Evolutionary conservation across 2,888 invertebrate species (phyloP), one percentile per base, ranked within the genome.

Genomic region (Synanthedon formicaeformis): DNA sequence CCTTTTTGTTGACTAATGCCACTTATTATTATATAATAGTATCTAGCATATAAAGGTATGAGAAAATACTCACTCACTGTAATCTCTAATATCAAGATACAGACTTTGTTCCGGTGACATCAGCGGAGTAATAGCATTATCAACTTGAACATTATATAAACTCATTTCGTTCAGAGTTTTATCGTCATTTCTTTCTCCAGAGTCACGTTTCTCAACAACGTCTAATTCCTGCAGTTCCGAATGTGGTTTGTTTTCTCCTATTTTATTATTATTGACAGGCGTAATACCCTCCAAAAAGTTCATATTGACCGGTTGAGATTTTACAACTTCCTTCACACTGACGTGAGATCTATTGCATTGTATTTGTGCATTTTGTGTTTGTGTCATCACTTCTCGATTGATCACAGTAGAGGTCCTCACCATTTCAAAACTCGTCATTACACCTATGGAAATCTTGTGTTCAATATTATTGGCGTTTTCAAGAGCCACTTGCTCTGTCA

Each of bases 341-440:
- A 86, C 77, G 61, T 85, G 81, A 18, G 87, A 84, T 55, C 73
- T 72, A 50, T 84, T 85, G 53, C 82, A 81, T 53, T 86, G 85
- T 59, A 85, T 76, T 55, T 87, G 84, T 51, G 81, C 73, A 65
- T 71, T 84, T 34, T 75, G 73, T 4, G 62, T 69, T 59, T 79
- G 70, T 57, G 74, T 79, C 3, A 81, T 58, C 56, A 54, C 49
- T 45, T 84, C 85, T 60, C 83, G 81, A 56, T 87, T 87, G 4
- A 85, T 81, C 12, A 86, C 72, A 34, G 85, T 88, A 12, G 88
- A 86, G 27, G 86, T 88, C 50, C 79, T 65, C 0, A 87, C 81
- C 66, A 92, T 89, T 78, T 92, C 92, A 72, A 92, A 92, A 71
- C 92, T 92, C 1, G 92, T 92, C 90, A 92, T 92, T 2, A 92